Evolutionary conservation across 2,113 vertebrate genomes (phyloP), one percentile per base, ranked within the genome.

Genomic region (Meles meles): DNA sequence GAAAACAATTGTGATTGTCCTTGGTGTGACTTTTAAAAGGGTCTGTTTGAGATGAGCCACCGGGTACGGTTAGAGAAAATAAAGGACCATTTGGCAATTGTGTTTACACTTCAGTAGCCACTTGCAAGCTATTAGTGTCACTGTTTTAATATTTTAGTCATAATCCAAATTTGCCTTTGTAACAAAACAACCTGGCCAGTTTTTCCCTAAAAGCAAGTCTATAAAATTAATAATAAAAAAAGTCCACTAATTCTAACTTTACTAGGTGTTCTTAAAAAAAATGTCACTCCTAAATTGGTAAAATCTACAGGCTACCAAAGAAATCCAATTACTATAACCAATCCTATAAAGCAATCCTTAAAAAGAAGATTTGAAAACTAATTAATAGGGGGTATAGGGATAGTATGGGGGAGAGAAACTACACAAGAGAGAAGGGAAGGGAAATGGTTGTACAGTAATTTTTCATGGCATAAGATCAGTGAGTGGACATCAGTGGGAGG

Each of bases 261-360:
- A 96, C 42, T 80, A 90, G 76, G 76, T 98, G 49, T 31, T 96
- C 96, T 97, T 96, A 84, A 88, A 95, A 97, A 49, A 93, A 79
- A 34, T 7, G 79, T 83, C 92, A 93, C 52, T 80, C 20, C 21
- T 88, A 96, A 92, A 92, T 95, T 93, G 90, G 96, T 97, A 96
- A 98, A 97, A 95, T 85, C 55, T n/a, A 84, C 31, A 93, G 37
- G 57, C 80, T 96, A 92, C 76, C 63, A 96, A 57, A 97, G 79
- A 97, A 97, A 81, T 77, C 69, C 44, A 95, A 69, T 94, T 92
- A 96, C 92, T 96, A 93, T 97, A 97, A 94, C 27, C 71, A 95
- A 95, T 34, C 49, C 57, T 90, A 82, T 94, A 95, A 96, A 93
- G 39, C 95, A 95, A 85, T 79, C 67, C 21, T 95, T 34, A 90